These are phyloP conservation scores for Epicauta chinensis DNA, from an alignment of 1,140 invertebrate species.

Conservation along the genomic window DNA sequence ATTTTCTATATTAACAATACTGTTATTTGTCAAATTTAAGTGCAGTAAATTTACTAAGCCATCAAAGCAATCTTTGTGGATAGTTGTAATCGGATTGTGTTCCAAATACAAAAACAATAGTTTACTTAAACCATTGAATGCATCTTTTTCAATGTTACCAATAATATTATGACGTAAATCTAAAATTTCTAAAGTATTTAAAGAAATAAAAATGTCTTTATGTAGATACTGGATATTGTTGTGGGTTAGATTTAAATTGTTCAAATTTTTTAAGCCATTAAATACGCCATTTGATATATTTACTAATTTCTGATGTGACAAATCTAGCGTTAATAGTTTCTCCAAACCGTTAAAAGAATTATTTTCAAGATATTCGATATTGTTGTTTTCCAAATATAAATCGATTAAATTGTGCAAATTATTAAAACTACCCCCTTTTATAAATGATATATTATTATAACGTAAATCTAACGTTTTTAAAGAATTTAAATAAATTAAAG, in stretches of 20 bases:
- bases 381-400: slow-evolving; percentile 4
- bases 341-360: too few species aligned
- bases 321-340: too few species aligned
- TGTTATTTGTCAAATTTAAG: slow-evolving; percentile 4
- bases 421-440: too few species aligned
- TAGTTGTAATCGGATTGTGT: slow-evolving; percentile 3
- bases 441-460: too few species aligned
- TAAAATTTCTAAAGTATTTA: slow-evolving; percentile 6
- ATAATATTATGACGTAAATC: slow-evolving; percentile 13
- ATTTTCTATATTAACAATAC: neutral
- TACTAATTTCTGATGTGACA: too few species aligned
- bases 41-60: slow-evolving; percentile 1
- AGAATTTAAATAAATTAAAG: neutral
- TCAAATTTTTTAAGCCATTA: neutral
- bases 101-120: neutral
- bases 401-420: neutral
- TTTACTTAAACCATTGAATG: slow-evolving; percentile 3
- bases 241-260: neutral
- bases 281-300: too few species aligned
- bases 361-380: neutral
- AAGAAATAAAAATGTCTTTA: neutral
- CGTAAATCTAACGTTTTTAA: slow-evolving; percentile 2
- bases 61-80: neutral
- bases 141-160: neutral
- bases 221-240: too few species aligned